Evolutionary conservation across 2,113 vertebrate genomes (phyloP), one percentile per base, ranked within the genome.

Genomic region (Pelvicachromis taeniatus): DNA sequence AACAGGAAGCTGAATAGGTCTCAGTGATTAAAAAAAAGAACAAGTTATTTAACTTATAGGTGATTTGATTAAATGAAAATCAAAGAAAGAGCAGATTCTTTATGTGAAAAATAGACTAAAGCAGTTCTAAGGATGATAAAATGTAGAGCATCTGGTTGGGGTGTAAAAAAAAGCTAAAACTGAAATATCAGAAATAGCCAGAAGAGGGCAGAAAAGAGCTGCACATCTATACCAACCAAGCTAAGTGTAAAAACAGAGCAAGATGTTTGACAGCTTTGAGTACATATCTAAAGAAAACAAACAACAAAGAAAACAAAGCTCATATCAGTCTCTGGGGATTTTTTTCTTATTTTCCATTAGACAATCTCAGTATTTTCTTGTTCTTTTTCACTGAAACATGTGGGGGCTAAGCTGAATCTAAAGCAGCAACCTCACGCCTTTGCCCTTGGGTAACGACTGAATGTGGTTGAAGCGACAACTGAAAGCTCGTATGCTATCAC

Each of bases 201-300:
- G 85, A 58, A 93, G 94, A 91, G 94, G 94, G 95, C 94, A 95
- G 90, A 77, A 88, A 73, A 91, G 93, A 94, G 86, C 92, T 90
- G 45, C 35, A 14, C 3, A 80, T 85, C 5, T 2, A 17, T 54
- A 40, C 13, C 4, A 81, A 26, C 10, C 4, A 3, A 77, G 31
- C 6, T 58, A 52, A 17, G 31, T 31, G 26, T 29, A 10, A 68
- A 81, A 42, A 78, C 33, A 63, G 59, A 63, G n/a, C 11, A 23
- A 14, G 31, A 53, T 26, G 59, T 33, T 42, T 83, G 52, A 87
- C 77, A 79, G 55, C 73, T 86, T n/a, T 63, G 31, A 88, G 8
- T 75, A 50, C 35, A 61, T 19, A 1, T 33, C 26, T n/a, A 75
- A 75, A 75, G 10, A 75, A 75, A 75, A 31, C 29, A 50, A 75